phyloP scores from a whole-genome alignment of 2,888 invertebrate genomes.

The Tenodera sinensis region DNA sequence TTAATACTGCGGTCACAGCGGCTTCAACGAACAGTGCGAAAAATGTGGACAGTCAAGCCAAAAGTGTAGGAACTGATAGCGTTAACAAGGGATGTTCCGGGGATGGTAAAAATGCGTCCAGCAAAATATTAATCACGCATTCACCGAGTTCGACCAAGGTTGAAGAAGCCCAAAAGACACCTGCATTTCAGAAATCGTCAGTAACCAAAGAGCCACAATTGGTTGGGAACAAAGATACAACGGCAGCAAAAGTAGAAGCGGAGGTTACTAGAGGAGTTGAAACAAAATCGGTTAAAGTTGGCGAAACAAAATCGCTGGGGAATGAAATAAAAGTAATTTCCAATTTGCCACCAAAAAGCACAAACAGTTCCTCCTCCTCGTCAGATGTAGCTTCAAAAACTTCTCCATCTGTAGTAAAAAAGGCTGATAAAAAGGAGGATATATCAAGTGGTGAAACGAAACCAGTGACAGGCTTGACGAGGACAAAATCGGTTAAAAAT shows the following conservation, averaged over 20 bases:
- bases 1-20: not conserved
- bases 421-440: not conserved
- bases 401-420: not conserved
- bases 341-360: not conserved
- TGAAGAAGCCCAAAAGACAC: not conserved
- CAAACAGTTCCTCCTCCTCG: not conserved
- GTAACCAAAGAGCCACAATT: not conserved
- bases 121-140: not conserved
- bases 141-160: not conserved
- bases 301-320: not conserved
- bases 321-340: not conserved
- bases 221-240: not conserved
- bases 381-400: not conserved
- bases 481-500: not conserved
- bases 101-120: not conserved
- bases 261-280: not conserved
- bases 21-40: not conserved
- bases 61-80: not conserved
- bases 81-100: too few species aligned
- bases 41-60: not conserved
- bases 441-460: not conserved
- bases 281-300: not conserved
- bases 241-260: not conserved
- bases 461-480: not conserved
- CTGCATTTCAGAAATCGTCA: not conserved